Conservation (phyloP, 2,888 invertebrate species). For the Ellobium chinense region DNA sequence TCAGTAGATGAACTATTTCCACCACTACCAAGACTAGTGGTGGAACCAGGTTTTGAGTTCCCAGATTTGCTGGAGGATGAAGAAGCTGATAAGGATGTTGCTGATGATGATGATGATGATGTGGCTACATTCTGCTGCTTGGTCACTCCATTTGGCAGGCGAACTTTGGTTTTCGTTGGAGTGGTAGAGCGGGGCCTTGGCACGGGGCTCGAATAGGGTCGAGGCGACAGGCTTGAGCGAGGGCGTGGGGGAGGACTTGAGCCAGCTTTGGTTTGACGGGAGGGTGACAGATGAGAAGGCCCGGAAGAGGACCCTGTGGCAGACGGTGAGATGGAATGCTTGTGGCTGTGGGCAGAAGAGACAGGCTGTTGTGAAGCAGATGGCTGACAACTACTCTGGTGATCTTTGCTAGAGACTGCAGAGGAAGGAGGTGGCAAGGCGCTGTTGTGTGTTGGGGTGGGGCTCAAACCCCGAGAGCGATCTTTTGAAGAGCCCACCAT, state of each 20-base stretch:
- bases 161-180: conserved; percentile 14
- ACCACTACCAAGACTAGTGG: neutral
- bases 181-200: conserved; percentile 15
- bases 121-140: neutral
- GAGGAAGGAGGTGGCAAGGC: neutral
- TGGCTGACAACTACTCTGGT: neutral
- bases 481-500: neutral
- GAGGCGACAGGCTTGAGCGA: conserved; percentile 3
- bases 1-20: neutral
- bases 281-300: neutral
- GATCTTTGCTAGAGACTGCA: conserved; percentile 8
- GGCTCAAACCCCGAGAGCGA: neutral
- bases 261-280: neutral
- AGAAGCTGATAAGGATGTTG: neutral
- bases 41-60: neutral
- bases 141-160: conserved; percentile 6
- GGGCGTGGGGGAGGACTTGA: conserved; percentile 5
- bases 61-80: neutral
- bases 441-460: neutral
- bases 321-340: neutral
- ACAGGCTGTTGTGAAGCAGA: neutral
- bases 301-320: neutral
- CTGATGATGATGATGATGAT: neutral
- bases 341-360: neutral
- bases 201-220: neutral